These are phyloP conservation scores for Drosophila seguyi DNA, from an alignment of 1,140 invertebrate species.

Conservation along the genomic window DNA sequence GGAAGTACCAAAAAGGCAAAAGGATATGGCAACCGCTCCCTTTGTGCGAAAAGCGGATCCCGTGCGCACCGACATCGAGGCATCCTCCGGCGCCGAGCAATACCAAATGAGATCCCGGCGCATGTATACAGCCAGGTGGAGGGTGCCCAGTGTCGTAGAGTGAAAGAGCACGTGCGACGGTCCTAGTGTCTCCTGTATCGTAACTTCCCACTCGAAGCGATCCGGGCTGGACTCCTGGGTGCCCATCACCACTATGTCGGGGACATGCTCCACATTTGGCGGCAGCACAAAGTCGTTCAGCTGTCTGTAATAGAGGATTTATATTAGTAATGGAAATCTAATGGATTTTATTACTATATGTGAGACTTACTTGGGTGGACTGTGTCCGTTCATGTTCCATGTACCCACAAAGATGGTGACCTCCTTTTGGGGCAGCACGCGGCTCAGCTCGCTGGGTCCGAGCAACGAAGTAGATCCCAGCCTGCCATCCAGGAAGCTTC, in stretches of 20 bases:
- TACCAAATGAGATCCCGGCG: conserved; percentile 97
- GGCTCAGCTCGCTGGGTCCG: conserved; percentile 92
- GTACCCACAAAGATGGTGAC: conserved; percentile 95
- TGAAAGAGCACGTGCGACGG: conserved; percentile 95
- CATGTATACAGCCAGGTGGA: conserved; percentile 94
- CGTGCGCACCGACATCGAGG: conserved; percentile 93
- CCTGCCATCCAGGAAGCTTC: conserved; percentile 92
- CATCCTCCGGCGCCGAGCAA: conserved; percentile 95
- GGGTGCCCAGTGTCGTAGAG: conserved; percentile 92
- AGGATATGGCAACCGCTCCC: conserved; percentile 94
- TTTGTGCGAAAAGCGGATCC: conserved; percentile 96
- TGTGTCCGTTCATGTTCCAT: conserved; percentile 98
- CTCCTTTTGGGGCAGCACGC: conserved; percentile 93
- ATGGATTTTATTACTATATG: background rate
- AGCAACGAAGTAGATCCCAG: conserved; percentile 92
- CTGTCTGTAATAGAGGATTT: conserved; percentile 85
- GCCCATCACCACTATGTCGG: conserved; percentile 96
- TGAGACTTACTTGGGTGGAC: conserved; percentile 88
- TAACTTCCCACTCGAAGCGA: conserved; percentile 95
- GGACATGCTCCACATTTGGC: conserved; percentile 92
- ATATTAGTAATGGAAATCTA: background rate
- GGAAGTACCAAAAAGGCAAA: conserved; percentile 96
- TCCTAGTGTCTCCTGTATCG: conserved; percentile 95
- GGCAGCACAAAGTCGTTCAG: conserved; percentile 96
- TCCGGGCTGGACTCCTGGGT: conserved; percentile 96